Base-by-base conservation (phyloP, 2,888 invertebrate species). In the Sesamia inferens region DNA sequence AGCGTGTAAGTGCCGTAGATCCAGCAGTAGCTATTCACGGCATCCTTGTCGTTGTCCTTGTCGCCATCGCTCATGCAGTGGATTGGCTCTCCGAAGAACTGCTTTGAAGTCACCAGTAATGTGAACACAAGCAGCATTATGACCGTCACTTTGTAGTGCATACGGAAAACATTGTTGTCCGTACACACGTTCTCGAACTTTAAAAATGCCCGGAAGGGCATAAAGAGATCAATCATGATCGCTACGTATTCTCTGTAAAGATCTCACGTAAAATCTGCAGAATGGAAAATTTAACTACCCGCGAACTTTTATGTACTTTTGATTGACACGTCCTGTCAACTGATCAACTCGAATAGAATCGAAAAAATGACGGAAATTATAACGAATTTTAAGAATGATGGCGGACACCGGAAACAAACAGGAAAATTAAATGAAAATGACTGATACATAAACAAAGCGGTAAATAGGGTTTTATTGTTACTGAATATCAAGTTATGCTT, bases 61-160 rank as follows among this genome's bases (percentile, higher is more conserved):
- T 93, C 93, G 63, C 93, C 92, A 58, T 96, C 95, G 10, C 96
- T 95, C 90, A 97, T 96, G 91, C 98, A 98, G 87, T 97, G 97
- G 68, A 99, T 98, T 0, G 98, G 98, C 86, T 98, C 98, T 0
- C 98, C 98, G 87, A 98, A 98, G 93, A 98, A 98, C 92, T 98
- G 98, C 88, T 98, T 98, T 19, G 98, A 97, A 42, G 98, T 98
- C 62, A 98, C 97, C 86, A 98, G 91, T 86, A 98, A 93, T 1
- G 98, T 97, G 92, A 97, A 98, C 42, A 97, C 97, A 58, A 98
- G 94, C 76, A 98, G 93, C 88, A 98, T 96, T 67, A 97, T 96
- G 66, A 97, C 97, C 0, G 98, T 98, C 54, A 97, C 96, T 90
- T 97, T 97, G 90, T 98, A 98, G 92, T 98, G 98, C 90, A 98